Conservation (phyloP, 2,888 invertebrate genomes). For the Tillus elongatus region DNA sequence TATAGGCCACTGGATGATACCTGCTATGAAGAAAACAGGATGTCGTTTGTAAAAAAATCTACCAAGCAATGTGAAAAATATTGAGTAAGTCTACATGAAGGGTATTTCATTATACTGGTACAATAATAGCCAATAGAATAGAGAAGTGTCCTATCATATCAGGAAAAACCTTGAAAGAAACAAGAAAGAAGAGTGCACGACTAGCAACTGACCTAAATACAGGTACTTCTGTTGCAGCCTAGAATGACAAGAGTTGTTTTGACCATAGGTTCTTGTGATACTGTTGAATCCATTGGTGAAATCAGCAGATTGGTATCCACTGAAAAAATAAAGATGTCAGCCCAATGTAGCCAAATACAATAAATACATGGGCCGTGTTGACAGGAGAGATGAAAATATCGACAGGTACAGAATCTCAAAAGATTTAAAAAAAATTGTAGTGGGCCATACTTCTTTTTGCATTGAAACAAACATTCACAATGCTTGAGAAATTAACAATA, state of each 20-base stretch:
- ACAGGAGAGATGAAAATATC: slow-evolving; percentile 21
- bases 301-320: slow-evolving; percentile 18
- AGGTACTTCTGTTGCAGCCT: slow-evolving; percentile 16
- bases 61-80: too few relatives aligned
- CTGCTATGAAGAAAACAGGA: too few relatives aligned
- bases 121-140: slow-evolving; percentile 20
- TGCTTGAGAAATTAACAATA: too few relatives aligned
- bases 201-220: slow-evolving; percentile 17
- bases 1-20: too few relatives aligned
- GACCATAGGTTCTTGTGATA: slow-evolving; percentile 18
- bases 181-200: too few relatives aligned
- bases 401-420: slow-evolving; percentile 20
- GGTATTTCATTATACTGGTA: slow-evolving; percentile 20
- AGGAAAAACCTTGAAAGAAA: too few relatives aligned
- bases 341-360: slow-evolving; percentile 21
- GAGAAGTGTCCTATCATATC: too few relatives aligned
- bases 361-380: slow-evolving; percentile 24
- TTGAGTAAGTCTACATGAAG: too few relatives aligned
- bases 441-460: slow-evolving; percentile 18
- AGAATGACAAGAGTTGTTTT: slow-evolving; percentile 21
- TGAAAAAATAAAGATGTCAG: slow-evolving; percentile 20
- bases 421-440: slow-evolving; percentile 25
- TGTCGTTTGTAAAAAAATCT: too few relatives aligned
- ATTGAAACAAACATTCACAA: slow-evolving; percentile 16
- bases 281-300: slow-evolving; percentile 16